phyloP scores from a whole-genome alignment of 2,888 invertebrate genomes.

The Metallyticus violacea region DNA sequence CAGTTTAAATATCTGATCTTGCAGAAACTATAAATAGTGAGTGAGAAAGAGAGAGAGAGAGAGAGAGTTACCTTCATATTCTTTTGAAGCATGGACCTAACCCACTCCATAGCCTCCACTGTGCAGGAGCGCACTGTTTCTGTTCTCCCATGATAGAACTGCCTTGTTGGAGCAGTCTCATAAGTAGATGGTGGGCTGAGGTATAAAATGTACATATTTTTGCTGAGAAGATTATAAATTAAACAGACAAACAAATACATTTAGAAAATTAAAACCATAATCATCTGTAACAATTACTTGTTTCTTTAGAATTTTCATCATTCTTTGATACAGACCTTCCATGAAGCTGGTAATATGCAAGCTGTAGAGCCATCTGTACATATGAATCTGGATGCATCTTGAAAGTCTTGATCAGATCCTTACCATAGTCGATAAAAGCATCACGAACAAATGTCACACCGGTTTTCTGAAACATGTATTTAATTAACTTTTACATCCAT shows the following conservation, averaged over 20 bases:
- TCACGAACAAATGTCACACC: slow-evolving; percentile 43
- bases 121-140: slow-evolving; percentile 63
- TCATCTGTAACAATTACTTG: neutral
- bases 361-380: slow-evolving; percentile 58
- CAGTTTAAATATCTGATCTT: too few species aligned
- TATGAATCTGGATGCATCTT: slow-evolving; percentile 61
- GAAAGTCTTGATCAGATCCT: slow-evolving; percentile 49
- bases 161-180: slow-evolving; percentile 61
- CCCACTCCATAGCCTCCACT: slow-evolving; percentile 48
- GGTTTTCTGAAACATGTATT: slow-evolving; percentile 37
- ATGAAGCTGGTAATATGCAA: slow-evolving; percentile 55
- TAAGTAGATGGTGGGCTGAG: slow-evolving; percentile 58
- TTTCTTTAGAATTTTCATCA: slow-evolving; percentile 36
- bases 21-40: too few species aligned
- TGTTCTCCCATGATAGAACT: slow-evolving; percentile 60
- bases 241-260: neutral
- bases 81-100: slow-evolving; percentile 41
- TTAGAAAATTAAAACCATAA: neutral
- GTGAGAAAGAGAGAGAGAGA: too few species aligned
- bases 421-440: slow-evolving; percentile 52
- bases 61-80: neutral
- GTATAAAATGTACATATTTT: neutral
- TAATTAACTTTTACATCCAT: too few species aligned
- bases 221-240: too few species aligned
- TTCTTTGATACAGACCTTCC: too few species aligned